These are phyloP conservation scores for Enteromius thamalakanensis DNA, from an alignment of 2,797 vertebrate species.

Conservation along the genomic window DNA sequence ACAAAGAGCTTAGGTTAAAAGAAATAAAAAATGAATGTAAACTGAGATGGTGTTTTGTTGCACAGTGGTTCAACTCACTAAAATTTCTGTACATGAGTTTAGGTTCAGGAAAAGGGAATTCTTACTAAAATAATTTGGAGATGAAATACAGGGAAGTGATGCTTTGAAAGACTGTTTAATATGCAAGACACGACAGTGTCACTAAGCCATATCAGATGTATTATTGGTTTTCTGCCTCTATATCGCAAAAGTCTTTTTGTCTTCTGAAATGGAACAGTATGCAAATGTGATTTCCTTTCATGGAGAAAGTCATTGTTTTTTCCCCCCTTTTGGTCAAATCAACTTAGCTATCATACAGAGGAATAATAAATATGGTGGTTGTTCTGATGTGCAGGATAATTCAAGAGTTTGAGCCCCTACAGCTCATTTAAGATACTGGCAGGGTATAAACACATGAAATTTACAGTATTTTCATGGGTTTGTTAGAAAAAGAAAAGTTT, in stretches of 20 bases:
- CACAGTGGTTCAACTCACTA: not conserved
- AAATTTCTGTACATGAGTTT: not conserved
- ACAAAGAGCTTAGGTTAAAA: not conserved
- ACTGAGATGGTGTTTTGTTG: not conserved
- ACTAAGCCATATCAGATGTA: constrained; percentile 31
- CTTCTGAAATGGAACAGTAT: constrained; percentile 14
- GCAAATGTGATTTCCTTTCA: constrained; percentile 34
- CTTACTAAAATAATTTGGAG: not conserved
- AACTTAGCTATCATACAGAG: constrained; percentile 22
- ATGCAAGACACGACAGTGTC: constrained; percentile 25
- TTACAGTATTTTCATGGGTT: constrained; percentile 23
- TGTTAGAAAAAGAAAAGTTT: constrained; percentile 23
- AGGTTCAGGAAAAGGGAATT: not conserved
- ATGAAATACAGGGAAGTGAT: not conserved
- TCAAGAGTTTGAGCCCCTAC: constrained; percentile 20
- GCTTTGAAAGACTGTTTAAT: constrained; percentile 25
- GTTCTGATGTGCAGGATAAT: constrained; percentile 20
- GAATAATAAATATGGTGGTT: constrained; percentile 27
- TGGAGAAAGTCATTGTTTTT: constrained; percentile 1
- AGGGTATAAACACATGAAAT: constrained; percentile 25
- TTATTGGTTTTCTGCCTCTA: constrained; percentile 29
- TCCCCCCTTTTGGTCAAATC: constrained; percentile 12
- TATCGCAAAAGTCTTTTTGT: constrained; percentile 12
- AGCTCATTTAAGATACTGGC: constrained; percentile 33
- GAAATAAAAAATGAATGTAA: not conserved